Percentiles rank a stretch among this genome's conserved stretches.
These are phyloP conservation scores for Drosophila watanabei DNA, from an alignment of 1,140 invertebrate genomes.

Conservation along the genomic window DNA sequence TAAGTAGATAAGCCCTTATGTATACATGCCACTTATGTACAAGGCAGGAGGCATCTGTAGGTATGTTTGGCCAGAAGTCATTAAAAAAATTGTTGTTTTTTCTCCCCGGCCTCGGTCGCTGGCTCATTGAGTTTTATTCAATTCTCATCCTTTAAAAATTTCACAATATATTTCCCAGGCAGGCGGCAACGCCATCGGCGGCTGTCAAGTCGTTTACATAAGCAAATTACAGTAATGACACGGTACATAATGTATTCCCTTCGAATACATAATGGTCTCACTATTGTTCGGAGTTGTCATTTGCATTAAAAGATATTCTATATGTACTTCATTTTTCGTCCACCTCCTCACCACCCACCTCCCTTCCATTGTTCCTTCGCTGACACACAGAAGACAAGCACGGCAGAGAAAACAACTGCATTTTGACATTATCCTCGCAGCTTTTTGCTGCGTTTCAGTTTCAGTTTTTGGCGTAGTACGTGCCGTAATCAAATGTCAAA, in stretches of 20 bases:
- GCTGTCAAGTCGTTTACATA: slow-evolving; percentile 72
- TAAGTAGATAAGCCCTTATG: slow-evolving; percentile 60
- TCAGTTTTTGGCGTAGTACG: slow-evolving; percentile 55
- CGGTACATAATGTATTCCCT: slow-evolving; percentile 40
- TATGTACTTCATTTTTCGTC: slow-evolving; percentile 11
- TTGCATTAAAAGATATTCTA: slow-evolving; percentile 50
- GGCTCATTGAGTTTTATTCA: slow-evolving; percentile 59
- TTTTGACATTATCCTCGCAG: slow-evolving; percentile 43
- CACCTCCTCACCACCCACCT: no score
- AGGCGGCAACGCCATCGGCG: no score
- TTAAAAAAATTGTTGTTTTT: slow-evolving; percentile 51
- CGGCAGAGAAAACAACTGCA: slow-evolving; percentile 9
- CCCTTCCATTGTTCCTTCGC: not conserved
- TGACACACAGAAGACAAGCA: slow-evolving; percentile 35
- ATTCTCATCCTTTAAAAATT: slow-evolving; percentile 75
- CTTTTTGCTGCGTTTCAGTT: slow-evolving; percentile 27
- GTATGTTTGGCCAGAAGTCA: slow-evolving; percentile 56
- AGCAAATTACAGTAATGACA: slow-evolving; percentile 76
- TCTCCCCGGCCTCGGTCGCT: not conserved
- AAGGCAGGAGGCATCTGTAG: slow-evolving; percentile 14
- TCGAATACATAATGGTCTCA: slow-evolving; percentile 48
- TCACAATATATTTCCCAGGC: slow-evolving; percentile 32
- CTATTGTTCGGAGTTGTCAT: slow-evolving; percentile 43
- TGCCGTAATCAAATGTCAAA: slow-evolving; percentile 75
- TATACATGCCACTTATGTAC: slow-evolving; percentile 41